These are phyloP conservation scores for Tribolium madens DNA, from an alignment of 1,140 invertebrate genomes.

Conservation along the genomic window DNA sequence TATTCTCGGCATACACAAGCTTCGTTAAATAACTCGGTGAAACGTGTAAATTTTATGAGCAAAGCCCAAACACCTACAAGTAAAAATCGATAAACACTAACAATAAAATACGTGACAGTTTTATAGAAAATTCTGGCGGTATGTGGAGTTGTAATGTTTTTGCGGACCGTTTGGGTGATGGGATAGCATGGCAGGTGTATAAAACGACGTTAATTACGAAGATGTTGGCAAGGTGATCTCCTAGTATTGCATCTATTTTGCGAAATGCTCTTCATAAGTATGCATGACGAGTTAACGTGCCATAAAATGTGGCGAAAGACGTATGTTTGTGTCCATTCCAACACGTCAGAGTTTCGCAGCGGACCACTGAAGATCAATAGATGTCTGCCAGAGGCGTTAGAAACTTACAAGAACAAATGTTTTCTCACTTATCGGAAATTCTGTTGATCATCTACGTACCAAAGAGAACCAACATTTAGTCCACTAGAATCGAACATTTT, in stretches of 20 bases:
- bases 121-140: conserved; percentile 5
- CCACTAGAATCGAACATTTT: conserved; percentile 20
- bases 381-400: conserved; percentile 35
- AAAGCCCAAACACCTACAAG: conserved; percentile 30
- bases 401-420: conserved; percentile 49
- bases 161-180: not conserved
- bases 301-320: conserved; percentile 47
- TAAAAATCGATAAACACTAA: conserved; percentile 42
- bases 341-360: conserved; percentile 46
- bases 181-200: conserved; percentile 2
- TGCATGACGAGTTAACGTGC: conserved; percentile 48
- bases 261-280: conserved; percentile 42
- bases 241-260: conserved; percentile 26
- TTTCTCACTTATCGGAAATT: conserved; percentile 45
- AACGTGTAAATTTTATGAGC: conserved; percentile 41
- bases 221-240: conserved; percentile 26
- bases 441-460: conserved; percentile 39
- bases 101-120: conserved; percentile 31
- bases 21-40: conserved; percentile 38
- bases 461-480: conserved; percentile 39
- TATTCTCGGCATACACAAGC: conserved; percentile 33
- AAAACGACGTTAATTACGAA: not conserved
- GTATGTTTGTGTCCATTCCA: conserved; percentile 46
- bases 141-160: conserved; percentile 27
- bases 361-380: conserved; percentile 48